These are phyloP conservation scores for Brachionus asplanchnoidis DNA, from an alignment of 1,140 invertebrate species.

Conservation along the genomic window DNA sequence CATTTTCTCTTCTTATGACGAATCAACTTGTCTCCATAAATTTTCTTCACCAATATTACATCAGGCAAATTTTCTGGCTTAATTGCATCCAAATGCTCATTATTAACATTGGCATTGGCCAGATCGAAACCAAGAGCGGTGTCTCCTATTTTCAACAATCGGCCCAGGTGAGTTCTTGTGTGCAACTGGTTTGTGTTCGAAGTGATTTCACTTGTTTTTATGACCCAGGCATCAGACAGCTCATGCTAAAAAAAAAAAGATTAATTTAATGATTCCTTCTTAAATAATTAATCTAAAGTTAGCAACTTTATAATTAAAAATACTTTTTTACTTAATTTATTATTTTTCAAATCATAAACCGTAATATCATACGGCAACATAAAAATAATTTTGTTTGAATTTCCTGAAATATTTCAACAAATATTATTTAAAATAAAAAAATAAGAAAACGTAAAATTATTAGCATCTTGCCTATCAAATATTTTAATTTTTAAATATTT, in stretches of 20 bases:
- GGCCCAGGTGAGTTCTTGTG: constrained; percentile 81
- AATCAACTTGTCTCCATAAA: constrained; percentile 69
- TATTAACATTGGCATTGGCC: constrained; percentile 80
- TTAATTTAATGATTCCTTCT: neutral
- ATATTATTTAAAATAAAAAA: too few species aligned
- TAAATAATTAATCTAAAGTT: neutral
- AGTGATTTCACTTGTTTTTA: constrained; percentile 80
- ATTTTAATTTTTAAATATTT: too few species aligned
- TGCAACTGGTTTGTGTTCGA: constrained; percentile 60
- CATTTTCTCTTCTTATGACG: constrained; percentile 74
- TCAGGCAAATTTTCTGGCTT: constrained; percentile 71
- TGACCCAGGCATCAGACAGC: constrained; percentile 86
- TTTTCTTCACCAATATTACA: constrained; percentile 86
- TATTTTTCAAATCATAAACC: too few species aligned
- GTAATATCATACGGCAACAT: too few species aligned
- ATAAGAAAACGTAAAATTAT: too few species aligned
- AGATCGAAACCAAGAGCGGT: constrained; percentile 82
- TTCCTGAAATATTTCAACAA: too few species aligned
- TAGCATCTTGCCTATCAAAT: too few species aligned
- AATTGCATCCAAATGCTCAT: constrained; percentile 74
- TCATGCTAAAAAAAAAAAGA: constrained; percentile 65
- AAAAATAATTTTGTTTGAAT: too few species aligned
- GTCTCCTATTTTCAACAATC: constrained; percentile 86
- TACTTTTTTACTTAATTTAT: too few species aligned
- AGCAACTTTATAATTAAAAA: too few species aligned